Percentiles rank a stretch among this genome's conserved stretches.
Conservation (phyloP, 2,113 vertebrate genomes). For the Grammomys dolichurus region DNA sequence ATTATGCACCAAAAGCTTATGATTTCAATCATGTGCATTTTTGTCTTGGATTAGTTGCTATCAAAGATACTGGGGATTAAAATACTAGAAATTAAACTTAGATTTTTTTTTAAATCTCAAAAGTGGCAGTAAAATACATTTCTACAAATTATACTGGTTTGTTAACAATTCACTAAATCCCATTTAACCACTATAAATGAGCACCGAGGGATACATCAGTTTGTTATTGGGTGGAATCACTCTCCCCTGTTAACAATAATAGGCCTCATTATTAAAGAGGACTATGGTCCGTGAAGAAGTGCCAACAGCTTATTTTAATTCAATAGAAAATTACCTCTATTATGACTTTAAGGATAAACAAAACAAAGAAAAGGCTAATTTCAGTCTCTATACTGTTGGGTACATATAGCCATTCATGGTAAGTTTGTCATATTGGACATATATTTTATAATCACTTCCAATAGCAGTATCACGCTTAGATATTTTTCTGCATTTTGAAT, state of each 20-base stretch:
- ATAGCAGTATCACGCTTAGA: background rate
- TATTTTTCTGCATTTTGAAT: conserved; percentile 44
- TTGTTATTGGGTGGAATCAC: conserved; percentile 52
- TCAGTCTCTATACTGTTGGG: conserved; percentile 45
- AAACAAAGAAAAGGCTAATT: conserved; percentile 64
- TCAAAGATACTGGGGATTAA: conserved; percentile 1
- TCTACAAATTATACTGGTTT: conserved; percentile 60
- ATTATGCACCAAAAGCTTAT: background rate
- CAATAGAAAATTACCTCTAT: conserved; percentile 67
- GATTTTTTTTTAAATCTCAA: conserved; percentile 22
- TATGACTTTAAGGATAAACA: conserved; percentile 63
- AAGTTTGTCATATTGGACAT: conserved; percentile 44
- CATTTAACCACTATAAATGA: conserved; percentile 64
- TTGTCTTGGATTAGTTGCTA: conserved; percentile 52
- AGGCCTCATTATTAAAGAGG: conserved; percentile 68
- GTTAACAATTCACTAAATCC: conserved; percentile 70
- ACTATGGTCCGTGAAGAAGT: conserved; percentile 66
- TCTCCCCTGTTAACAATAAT: conserved; percentile 62
- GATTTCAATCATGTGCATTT: background rate
- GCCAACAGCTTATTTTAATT: conserved; percentile 73
- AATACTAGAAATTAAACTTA: conserved; percentile 56
- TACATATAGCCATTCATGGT: background rate
- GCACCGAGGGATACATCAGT: conserved; percentile 40
- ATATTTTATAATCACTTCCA: conserved; percentile 47
- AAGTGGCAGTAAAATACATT: conserved; percentile 53